Conservation (phyloP, 2,797 vertebrate species). For the Myotis myotis region DNA sequence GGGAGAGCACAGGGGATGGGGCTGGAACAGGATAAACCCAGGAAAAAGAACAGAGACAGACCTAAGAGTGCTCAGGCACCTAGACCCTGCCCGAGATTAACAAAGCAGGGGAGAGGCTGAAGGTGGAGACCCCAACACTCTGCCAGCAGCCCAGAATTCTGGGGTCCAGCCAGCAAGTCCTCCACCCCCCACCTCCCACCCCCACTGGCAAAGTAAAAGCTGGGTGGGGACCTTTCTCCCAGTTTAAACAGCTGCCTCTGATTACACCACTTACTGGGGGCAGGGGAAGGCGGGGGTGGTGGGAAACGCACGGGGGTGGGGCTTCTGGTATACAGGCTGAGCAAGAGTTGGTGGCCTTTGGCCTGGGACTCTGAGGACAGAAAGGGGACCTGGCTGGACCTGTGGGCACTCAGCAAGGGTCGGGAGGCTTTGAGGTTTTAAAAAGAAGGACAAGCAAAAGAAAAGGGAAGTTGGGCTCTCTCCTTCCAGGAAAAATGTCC, state of each 20-base stretch:
- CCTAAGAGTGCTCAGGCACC: not conserved
- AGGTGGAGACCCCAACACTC: conserved; percentile 12
- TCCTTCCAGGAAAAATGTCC: not conserved
- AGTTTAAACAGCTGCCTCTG: conserved; percentile 79
- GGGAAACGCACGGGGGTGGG: conserved; percentile 59
- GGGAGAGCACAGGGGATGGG: not conserved
- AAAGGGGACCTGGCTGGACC: not conserved
- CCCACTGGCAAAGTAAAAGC: conserved; percentile 54
- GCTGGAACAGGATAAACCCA: not conserved
- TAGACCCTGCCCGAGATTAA: not conserved
- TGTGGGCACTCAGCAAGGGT: not conserved
- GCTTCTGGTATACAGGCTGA: conserved; percentile 53
- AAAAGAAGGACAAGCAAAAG: not conserved
- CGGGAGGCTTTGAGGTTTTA: not conserved
- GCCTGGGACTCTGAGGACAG: conserved; percentile 33
- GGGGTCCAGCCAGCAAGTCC: conserved; percentile 51
- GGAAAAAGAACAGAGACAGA: not conserved
- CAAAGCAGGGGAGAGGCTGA: not conserved
- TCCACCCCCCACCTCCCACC: not conserved
- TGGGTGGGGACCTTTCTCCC: conserved; percentile 76
- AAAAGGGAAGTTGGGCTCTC: not conserved
- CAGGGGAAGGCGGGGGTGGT: conserved; percentile 49
- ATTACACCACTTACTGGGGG: conserved; percentile 76
- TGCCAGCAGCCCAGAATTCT: conserved; percentile 38
- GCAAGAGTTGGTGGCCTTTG: conserved; percentile 66